Evolutionary conservation across 2,113 vertebrate genomes (phyloP), one percentile per base, ranked within the genome.

Genomic region (Malurus cyaneus): DNA sequence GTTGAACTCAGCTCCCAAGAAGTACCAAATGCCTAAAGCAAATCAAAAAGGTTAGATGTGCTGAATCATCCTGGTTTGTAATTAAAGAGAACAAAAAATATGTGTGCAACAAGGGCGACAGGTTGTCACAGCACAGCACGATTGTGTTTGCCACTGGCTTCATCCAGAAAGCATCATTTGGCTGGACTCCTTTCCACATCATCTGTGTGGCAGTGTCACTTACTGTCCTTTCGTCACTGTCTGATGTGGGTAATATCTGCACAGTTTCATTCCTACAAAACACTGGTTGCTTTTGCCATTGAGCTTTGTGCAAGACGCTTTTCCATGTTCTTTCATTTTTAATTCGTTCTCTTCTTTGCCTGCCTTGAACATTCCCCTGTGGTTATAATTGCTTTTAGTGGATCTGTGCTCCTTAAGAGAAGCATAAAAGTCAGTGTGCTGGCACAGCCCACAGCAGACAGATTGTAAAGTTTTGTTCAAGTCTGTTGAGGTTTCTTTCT

Each of bases 401-500:
- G 96, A 96, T 96, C 89, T 94, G 60, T 71, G 50, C 73, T 91
- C 86, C 92, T 89, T 96, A 96, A 96, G 85, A 90, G 86, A 85
- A 88, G 91, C 78, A 88, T 74, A 71, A 57, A 95, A 96, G 46
- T 93, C 94, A 93, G 67, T 73, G 73, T 6, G 18, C 76, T 91
- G 93, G 78, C 29, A 18, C 53, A 72, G 66, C 50, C 84, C 73
- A 86, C 74, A 85, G 64, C 8, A 85, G 70, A 59, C 62, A 91
- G 82, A 83, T 85, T 94, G 92, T 85, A 94, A 95, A 97, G 80
- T 89, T 86, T 56, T 86, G 8, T 80, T 95, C 50, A 78, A 86
- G 83, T 91, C 90, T 96, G 84, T 46, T 96, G 87, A 86, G 62
- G n/a, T 97, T 97, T 93, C 90, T 96, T 95, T 96, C 87, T 97